Percentiles rank a stretch among this genome's conserved stretches.
Evolutionary conservation across 2,113 vertebrate genomes (phyloP).

Genomic region (Trematomus loennbergii): DNA sequence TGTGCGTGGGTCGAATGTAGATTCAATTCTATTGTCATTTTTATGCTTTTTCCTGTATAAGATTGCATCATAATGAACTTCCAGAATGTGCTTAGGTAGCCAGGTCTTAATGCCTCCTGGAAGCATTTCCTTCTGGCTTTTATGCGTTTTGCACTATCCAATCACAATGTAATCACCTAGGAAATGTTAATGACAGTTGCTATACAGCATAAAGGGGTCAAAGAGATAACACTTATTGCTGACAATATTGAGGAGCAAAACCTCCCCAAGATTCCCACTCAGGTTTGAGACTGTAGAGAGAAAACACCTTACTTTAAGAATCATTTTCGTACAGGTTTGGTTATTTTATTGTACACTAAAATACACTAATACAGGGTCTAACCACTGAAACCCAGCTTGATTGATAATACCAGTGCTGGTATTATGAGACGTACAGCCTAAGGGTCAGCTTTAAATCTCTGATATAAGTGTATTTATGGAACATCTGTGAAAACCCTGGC

Average conservation of each 20-base stretch:
- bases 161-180: conserved; percentile 70
- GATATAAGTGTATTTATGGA: conserved; percentile 39
- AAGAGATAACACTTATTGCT: conserved; percentile 61
- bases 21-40: conserved; percentile 38
- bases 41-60: conserved; percentile 37
- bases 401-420: conserved; percentile 22
- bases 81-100: conserved; percentile 63
- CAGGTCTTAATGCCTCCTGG: conserved; percentile 61
- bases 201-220: conserved; percentile 67
- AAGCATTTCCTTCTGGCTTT: conserved; percentile 62
- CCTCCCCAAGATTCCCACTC: neutral
- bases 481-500: conserved; percentile 16
- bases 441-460: conserved; percentile 42
- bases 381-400: conserved; percentile 2
- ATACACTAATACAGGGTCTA: neutral
- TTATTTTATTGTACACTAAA: conserved; percentile 11
- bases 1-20: conserved; percentile 26
- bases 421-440: conserved; percentile 41
- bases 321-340: neutral
- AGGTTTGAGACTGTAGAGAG: conserved; percentile 5
- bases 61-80: conserved; percentile 57
- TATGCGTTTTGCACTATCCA: conserved; percentile 68
- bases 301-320: neutral
- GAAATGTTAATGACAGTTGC: conserved; percentile 67
- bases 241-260: conserved; percentile 27